Percentiles rank a stretch among this genome's conserved stretches.
Evolutionary conservation across 2,888 invertebrate genomes (phyloP).

Genomic region (Eustalomyia histrio): DNA sequence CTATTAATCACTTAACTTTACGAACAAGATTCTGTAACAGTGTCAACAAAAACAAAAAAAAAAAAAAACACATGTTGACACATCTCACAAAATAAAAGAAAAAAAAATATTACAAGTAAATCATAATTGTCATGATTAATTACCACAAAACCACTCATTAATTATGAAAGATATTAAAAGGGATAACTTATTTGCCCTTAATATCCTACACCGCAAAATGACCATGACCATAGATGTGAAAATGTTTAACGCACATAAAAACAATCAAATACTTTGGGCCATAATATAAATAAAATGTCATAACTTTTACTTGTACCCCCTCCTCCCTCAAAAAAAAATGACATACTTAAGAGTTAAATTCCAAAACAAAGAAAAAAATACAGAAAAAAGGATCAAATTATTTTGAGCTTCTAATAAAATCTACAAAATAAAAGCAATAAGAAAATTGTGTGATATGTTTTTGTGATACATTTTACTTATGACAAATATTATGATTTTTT

Average conservation of each 20-base stretch:
- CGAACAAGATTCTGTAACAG: conserved; percentile 34
- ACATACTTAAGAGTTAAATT: conserved; percentile 56
- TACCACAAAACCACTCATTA: conserved; percentile 74
- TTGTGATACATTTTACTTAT: conserved; percentile 40
- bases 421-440: conserved; percentile 1
- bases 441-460: conserved; percentile 24
- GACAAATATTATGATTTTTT: conserved; percentile 65
- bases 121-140: conserved; percentile 76
- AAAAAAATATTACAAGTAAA: conserved; percentile 50
- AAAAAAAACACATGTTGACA: conserved; percentile 53
- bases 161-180: conserved; percentile 71
- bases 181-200: conserved; percentile 31
- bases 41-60: conserved; percentile 1
- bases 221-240: conserved; percentile 37
- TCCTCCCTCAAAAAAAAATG: conserved; percentile 16
- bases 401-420: conserved; percentile 1
- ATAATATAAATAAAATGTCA: conserved; percentile 55
- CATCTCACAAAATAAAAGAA: not conserved
- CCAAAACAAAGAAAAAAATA: conserved; percentile 11
- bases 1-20: conserved; percentile 44
- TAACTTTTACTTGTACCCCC: conserved; percentile 10
- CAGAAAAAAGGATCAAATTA: conserved; percentile 16
- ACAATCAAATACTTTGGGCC: conserved; percentile 59
- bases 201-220: conserved; percentile 24
- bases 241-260: conserved; percentile 35